Evolutionary conservation across 2,888 invertebrate genomes (phyloP).

Genomic region (Vandiemenella viatica): DNA sequence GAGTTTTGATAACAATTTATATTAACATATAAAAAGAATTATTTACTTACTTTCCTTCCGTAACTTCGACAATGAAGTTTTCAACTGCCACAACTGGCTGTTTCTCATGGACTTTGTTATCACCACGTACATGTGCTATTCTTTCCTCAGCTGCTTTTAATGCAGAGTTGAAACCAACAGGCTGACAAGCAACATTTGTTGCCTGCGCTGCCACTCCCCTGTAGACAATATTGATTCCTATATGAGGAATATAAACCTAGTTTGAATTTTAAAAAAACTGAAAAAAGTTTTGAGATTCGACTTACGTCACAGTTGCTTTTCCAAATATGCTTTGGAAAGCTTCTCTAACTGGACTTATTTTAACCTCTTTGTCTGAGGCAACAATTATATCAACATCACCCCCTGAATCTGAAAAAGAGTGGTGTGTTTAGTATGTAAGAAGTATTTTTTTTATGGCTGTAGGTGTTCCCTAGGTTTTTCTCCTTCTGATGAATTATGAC

Average conservation of each 20-base stretch:
- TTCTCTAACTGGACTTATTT: slow-evolving; percentile 59
- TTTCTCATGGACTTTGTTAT: slow-evolving; percentile 40
- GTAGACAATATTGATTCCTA: slow-evolving; percentile 16
- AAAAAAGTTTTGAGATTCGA: slow-evolving; percentile 9
- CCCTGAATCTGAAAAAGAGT: slow-evolving; percentile 50
- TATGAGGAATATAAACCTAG: background rate
- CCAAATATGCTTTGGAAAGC: slow-evolving; percentile 69
- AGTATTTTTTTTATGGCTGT: too few species aligned
- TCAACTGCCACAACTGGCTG: slow-evolving; percentile 59
- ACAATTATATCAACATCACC: slow-evolving; percentile 61
- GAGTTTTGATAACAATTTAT: too few species aligned
- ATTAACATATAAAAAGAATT: too few species aligned
- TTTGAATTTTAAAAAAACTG: background rate
- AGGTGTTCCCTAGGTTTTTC: too few species aligned
- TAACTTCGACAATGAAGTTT: slow-evolving; percentile 56
- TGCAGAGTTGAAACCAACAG: slow-evolving; percentile 63
- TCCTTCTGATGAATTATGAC: too few species aligned
- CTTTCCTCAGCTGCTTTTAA: slow-evolving; percentile 59
- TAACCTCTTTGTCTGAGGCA: slow-evolving; percentile 60
- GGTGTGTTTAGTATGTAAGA: too few species aligned
- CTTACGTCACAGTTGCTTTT: slow-evolving; percentile 60
- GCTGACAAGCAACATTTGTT: slow-evolving; percentile 51
- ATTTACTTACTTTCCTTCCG: slow-evolving; percentile 39
- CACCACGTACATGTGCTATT: slow-evolving; percentile 43
- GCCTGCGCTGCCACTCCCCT: slow-evolving; percentile 47